Percentiles rank a stretch among this genome's conserved stretches.
phyloP scores from a whole-genome alignment of 1,140 invertebrate species.

The Glossosoma conforme region DNA sequence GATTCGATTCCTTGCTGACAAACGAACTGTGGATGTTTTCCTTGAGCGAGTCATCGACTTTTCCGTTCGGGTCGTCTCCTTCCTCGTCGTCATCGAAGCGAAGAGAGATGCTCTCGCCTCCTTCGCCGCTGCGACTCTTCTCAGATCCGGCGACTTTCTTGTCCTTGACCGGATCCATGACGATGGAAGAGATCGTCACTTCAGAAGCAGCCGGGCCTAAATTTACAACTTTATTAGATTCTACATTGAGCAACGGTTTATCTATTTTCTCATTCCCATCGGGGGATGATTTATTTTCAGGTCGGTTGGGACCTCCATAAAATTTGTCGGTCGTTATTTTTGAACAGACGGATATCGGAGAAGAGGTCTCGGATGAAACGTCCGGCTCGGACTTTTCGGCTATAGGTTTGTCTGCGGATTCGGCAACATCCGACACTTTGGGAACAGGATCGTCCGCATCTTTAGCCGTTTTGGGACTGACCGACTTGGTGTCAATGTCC shows the following conservation, averaged over 20 bases:
- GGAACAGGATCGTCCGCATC: not conserved
- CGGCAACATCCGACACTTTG: not conserved
- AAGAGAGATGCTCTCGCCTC: conserved; percentile 44
- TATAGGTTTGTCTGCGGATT: not conserved
- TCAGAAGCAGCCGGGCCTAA: not conserved
- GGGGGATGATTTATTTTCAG: not conserved
- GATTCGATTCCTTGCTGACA: conserved; percentile 32
- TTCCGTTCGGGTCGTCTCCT: conserved; percentile 38
- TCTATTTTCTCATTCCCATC: not conserved
- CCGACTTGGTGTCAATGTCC: conserved; percentile 1
- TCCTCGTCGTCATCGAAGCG: conserved; percentile 38
- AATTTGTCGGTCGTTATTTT: conserved; percentile 17
- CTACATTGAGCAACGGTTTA: no score
- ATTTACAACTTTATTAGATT: no score
- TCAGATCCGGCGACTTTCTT: not conserved
- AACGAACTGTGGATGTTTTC: conserved; percentile 41
- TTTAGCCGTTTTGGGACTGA: conserved; percentile 5
- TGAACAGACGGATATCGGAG: not conserved
- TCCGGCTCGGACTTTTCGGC: conserved; percentile 1
- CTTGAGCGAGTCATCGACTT: conserved; percentile 36
- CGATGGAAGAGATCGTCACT: not conserved
- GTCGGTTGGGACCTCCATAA: conserved; percentile 8
- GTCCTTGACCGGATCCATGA: not conserved
- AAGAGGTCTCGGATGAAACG: not conserved
- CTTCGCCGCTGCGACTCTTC: conserved; percentile 27